Evolutionary conservation across 1,140 invertebrate genomes (phyloP), one percentile per base, ranked within the genome.

Genomic region (Drosophila ohnishii): DNA sequence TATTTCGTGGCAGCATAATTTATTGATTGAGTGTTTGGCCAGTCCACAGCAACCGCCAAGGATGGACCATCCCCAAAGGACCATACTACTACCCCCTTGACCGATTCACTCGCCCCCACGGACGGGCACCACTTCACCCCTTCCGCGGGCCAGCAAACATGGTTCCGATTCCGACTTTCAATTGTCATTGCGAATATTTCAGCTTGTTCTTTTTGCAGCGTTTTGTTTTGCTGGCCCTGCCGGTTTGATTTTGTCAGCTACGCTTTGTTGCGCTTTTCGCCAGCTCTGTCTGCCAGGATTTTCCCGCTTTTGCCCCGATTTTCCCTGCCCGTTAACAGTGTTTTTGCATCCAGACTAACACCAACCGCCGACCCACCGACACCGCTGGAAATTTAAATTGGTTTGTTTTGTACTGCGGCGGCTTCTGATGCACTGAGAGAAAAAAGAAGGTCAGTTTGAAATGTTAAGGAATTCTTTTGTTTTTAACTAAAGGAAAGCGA

Each of bases 1-100:
- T 87, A 88, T 87, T 87, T 80, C 76, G 80, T 80, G 84, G 84
- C 76, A 88, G 80, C 84, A 87, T 87, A 87, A 87, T 87, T 87
- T 87, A 87, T 87, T 87, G 83, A 87, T 87, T 87, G 83, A 87
- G 83, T 88, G 83, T 70, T 87, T 86, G 83, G 70, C 72, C 83
- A 86, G 70, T 84, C 53, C 55, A 37, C 70, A 63, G 74, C 72
- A 32, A 63, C 50, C 40, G 55, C 44, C 16, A 48, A 37, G 35
- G 13, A 16, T 25, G 35, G 9, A 35, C 48, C 56, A 37, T 51
- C 60, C 50, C 22, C 50, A 50, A 32, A 25, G 45, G 44, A 67
- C 47, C 51, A 4, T 22, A 39, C 16, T 11, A 25, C 28, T n/a
- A 45, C 7, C 30, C 30, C 25, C 28, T 47, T 47, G 34, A 32